Conservation (phyloP, 2,113 vertebrate genomes). For the Conger conger region DNA sequence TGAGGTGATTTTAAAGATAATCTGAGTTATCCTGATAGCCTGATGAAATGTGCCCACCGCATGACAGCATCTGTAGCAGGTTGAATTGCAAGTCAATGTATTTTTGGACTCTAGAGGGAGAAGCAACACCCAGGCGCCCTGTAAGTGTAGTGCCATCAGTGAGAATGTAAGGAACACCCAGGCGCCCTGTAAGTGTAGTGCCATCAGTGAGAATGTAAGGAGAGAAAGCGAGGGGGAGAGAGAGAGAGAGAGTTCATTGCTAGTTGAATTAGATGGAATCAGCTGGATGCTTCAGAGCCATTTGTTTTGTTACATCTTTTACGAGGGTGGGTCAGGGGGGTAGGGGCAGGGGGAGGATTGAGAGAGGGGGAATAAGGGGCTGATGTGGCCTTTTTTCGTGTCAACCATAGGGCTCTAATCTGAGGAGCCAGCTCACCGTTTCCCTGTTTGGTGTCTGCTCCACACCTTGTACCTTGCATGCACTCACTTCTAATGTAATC, state of each 20-base stretch:
- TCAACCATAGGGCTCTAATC: background rate
- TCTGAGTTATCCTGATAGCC: too few species aligned
- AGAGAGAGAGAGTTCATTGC: background rate
- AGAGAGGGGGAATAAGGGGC: background rate
- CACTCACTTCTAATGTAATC: conserved; percentile 47
- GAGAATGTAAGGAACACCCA: too few species aligned
- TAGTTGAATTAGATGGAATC: conserved; percentile 7
- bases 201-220: too few species aligned
- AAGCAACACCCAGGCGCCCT: background rate
- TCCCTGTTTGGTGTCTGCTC: background rate
- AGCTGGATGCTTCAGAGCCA: background rate
- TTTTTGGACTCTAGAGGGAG: background rate
- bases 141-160: background rate
- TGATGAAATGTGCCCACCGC: background rate
- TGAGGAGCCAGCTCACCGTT: too few species aligned
- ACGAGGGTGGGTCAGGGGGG: background rate
- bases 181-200: too few species aligned
- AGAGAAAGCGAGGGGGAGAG: background rate
- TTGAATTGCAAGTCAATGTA: conserved; percentile 6
- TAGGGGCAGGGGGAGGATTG: background rate
- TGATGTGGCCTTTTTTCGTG: background rate
- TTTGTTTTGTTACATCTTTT: conserved; percentile 11
- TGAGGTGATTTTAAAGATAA: too few species aligned
- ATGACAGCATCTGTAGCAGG: background rate
- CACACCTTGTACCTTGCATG: conserved; percentile 24